Percentiles rank a stretch among this genome's conserved stretches.
These are phyloP conservation scores for Amphiprion ocellaris DNA, from an alignment of 2,113 vertebrate species.

Conservation along the genomic window DNA sequence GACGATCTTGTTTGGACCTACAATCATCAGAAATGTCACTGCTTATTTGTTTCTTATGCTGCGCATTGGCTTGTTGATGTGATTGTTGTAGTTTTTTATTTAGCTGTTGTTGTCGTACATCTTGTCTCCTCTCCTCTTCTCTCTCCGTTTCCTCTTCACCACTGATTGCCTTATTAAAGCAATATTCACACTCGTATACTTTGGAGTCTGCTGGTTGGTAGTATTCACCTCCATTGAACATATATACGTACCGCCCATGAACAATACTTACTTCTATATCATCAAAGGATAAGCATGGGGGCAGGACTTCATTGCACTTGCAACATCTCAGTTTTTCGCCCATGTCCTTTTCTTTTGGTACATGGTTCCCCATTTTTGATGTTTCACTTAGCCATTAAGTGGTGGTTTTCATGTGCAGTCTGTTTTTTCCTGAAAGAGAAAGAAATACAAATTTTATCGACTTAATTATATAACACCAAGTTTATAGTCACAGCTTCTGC, in stretches of 20 bases:
- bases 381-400: not conserved
- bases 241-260: not conserved
- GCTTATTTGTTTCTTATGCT: no score
- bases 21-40: no score
- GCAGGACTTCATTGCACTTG: slow-evolving; percentile 4
- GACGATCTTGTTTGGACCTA: no score
- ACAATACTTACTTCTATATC: not conserved
- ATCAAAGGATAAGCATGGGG: not conserved
- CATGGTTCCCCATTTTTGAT: slow-evolving; percentile 27
- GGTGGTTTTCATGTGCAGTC: not conserved
- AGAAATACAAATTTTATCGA: not conserved
- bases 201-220: not conserved
- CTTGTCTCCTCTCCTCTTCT: no score
- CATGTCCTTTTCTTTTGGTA: slow-evolving; percentile 7
- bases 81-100: no score
- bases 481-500: no score
- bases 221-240: slow-evolving; percentile 42
- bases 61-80: no score
- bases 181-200: slow-evolving; percentile 16
- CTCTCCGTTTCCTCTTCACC: not conserved
- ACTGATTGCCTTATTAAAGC: slow-evolving; percentile 17
- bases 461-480: no score
- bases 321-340: slow-evolving; percentile 11
- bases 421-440: slow-evolving; percentile 6
- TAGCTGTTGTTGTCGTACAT: no score